Conservation (phyloP, 1,140 invertebrate species). For the Aphaenogaster rudis region DNA sequence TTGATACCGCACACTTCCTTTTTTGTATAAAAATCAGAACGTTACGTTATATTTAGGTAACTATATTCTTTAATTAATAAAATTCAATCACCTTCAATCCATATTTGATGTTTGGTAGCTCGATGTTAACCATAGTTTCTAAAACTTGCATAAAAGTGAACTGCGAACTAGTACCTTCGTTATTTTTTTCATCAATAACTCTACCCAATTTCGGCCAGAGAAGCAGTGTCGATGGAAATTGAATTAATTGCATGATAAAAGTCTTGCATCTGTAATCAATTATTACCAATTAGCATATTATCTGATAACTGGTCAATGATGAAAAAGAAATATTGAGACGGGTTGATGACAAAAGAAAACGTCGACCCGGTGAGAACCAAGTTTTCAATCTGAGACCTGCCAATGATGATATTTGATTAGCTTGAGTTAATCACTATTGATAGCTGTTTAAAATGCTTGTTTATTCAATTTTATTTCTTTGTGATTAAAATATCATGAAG, state of each 20-base stretch:
- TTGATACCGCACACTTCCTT: constrained; percentile 81
- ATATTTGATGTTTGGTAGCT: constrained; percentile 81
- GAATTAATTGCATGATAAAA: constrained; percentile 81
- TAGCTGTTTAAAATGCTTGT: constrained; percentile 34
- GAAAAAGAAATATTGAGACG: constrained; percentile 73
- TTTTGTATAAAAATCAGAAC: constrained; percentile 62
- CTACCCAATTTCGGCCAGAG: constrained; percentile 82
- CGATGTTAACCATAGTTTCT: constrained; percentile 80
- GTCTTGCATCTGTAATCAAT: constrained; percentile 81
- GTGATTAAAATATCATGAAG: constrained; percentile 3
- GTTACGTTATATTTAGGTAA: constrained; percentile 30
- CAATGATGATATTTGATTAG: constrained; percentile 84
- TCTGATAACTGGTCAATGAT: constrained; percentile 78
- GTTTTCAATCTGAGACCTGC: constrained; percentile 87
- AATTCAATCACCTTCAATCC: constrained; percentile 79
- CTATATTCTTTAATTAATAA: constrained; percentile 15
- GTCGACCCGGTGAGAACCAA: constrained; percentile 79
- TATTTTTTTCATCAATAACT: constrained; percentile 78
- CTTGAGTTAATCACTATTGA: constrained; percentile 80
- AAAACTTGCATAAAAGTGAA: constrained; percentile 82
- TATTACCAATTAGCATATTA: constrained; percentile 52
- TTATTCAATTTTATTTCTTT: constrained; percentile 46
- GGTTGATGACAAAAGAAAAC: constrained; percentile 64
- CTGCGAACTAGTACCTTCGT: constrained; percentile 78
- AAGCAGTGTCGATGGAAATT: constrained; percentile 82